These are phyloP conservation scores for Pseudois nayaur DNA, from an alignment of 2,113 vertebrate genomes.

Conservation along the genomic window DNA sequence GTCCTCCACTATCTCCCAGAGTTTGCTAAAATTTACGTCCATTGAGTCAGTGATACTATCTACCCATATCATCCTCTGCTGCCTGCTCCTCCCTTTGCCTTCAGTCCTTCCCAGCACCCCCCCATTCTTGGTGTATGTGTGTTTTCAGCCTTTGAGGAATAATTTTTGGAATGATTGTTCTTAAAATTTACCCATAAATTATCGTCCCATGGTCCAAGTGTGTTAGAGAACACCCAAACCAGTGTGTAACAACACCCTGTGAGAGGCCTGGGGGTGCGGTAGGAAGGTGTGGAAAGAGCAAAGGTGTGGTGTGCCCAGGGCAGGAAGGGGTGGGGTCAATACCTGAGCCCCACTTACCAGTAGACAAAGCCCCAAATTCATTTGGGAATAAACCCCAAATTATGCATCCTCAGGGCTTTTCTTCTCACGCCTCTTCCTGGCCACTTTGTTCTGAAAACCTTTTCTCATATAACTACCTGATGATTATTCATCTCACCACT, in stretches of 20 bases:
- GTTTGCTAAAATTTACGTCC: background rate
- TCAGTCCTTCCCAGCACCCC: background rate
- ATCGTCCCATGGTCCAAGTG: background rate
- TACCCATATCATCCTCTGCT: background rate
- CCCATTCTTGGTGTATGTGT: background rate
- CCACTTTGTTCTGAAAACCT: conserved; percentile 17
- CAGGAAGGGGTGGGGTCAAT: background rate
- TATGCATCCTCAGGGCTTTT: background rate
- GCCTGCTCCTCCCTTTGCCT: background rate
- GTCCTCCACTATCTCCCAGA: background rate
- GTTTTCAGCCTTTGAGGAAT: conserved; percentile 8
- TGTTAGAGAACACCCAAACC: background rate
- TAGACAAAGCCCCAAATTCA: background rate
- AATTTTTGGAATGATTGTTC: background rate
- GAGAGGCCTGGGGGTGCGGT: background rate
- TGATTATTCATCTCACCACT: background rate
- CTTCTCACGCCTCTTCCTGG: background rate
- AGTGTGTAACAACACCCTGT: background rate
- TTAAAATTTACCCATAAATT: conserved; percentile 25
- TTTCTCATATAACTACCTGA: background rate
- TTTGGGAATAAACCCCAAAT: background rate
- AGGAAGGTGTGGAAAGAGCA: background rate
- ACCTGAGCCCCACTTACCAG: background rate
- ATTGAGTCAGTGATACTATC: background rate
- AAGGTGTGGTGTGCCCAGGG: background rate